Percentiles rank a stretch among this genome's conserved stretches.
Evolutionary conservation across 2,888 invertebrate species (phyloP).

Genomic region (Sinhomidia bicolor): DNA sequence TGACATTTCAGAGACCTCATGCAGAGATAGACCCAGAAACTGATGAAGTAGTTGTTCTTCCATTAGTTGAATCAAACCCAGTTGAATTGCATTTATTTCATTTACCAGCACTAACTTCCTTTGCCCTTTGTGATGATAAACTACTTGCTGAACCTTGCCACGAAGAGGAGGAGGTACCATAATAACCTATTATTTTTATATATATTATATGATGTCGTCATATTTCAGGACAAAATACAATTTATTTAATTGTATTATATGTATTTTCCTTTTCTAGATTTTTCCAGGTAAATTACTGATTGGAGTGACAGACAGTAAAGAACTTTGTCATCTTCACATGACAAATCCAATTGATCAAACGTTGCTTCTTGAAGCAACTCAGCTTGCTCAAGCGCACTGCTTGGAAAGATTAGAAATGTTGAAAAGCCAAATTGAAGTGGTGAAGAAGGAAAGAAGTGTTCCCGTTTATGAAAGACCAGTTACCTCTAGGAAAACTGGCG

Average conservation of each 20-base stretch:
- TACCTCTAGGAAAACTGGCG: conserved; percentile 57
- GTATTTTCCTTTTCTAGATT: conserved; percentile 76
- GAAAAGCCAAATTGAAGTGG: conserved; percentile 65
- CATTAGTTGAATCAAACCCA: conserved; percentile 75
- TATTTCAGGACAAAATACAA: too few relatives aligned
- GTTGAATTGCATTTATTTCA: conserved; percentile 77
- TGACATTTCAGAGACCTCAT: conserved; percentile 77
- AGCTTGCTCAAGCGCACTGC: conserved; percentile 74
- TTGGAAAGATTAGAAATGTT: conserved; percentile 74
- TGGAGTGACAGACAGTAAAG: conserved; percentile 78
- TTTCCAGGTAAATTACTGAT: conserved; percentile 77
- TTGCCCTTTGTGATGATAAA: conserved; percentile 72
- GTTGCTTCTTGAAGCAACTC: conserved; percentile 73
- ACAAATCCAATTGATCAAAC: conserved; percentile 75
- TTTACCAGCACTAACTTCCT: conserved; percentile 76
- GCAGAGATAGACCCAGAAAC: conserved; percentile 77
- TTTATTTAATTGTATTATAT: too few relatives aligned
- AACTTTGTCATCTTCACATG: conserved; percentile 77
- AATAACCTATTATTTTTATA: too few relatives aligned
- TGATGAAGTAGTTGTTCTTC: conserved; percentile 72
- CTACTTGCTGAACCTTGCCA: conserved; percentile 75
- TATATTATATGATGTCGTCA: too few relatives aligned
- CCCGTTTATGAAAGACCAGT: conserved; percentile 50
- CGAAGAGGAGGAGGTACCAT: conserved; percentile 50
- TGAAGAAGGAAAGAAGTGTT: conserved; percentile 60